Base-by-base conservation (phyloP, 2,797 vertebrate species). In the Diplodus sargus region DNA sequence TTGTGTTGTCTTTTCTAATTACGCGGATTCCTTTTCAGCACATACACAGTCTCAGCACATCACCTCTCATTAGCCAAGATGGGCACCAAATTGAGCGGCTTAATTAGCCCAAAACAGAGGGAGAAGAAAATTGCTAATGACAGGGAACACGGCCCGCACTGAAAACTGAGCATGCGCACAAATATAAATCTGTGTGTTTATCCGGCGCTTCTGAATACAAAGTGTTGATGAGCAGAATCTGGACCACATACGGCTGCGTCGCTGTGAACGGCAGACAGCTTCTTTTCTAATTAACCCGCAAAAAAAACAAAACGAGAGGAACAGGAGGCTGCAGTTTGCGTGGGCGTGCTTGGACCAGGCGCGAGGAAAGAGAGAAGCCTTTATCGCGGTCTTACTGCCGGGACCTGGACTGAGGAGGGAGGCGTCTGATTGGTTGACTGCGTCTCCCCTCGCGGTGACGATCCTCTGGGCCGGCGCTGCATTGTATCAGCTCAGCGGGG, bases 261-360 rank as follows among this genome's bases (percentile, higher is more conserved):
- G 90, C 89, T 74, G 73, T 85, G 75, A 89, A 90, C 93, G 92
- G 87, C 90, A 85, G 89, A 87, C 87, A 85, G 86, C 91, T 91
- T 90, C 91, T 79, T 79, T 93, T 93, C 92, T 94, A 93, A 94
- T 95, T 94, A 91, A 93, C 92, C 90, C 88, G 63, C 86, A 86
- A 7, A 74, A 28, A 25, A 25, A 25, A 28, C 25, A 28, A 28
- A 92, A 94, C 94, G 90, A 93, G 89, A 78, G 48, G 75, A 93
- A 85, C 83, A 78, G 73, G 70, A 82, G 81, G 85, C 70, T 11
- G 47, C 53, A 53, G 59, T 81, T 48, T 81, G 70, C 75, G 89
- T 84, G 83, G 81, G 77, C 16, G 42, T 83, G 70, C 70, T 65
- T 65, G 57, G 65, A 52, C 76, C 63, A 0, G 71, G 39, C 6